A percentile compares a stretch with the other conserved stretches of the same genome.
Evolutionary conservation across 1,140 invertebrate species (phyloP).

Genomic region (Drosophila lacteicornis): DNA sequence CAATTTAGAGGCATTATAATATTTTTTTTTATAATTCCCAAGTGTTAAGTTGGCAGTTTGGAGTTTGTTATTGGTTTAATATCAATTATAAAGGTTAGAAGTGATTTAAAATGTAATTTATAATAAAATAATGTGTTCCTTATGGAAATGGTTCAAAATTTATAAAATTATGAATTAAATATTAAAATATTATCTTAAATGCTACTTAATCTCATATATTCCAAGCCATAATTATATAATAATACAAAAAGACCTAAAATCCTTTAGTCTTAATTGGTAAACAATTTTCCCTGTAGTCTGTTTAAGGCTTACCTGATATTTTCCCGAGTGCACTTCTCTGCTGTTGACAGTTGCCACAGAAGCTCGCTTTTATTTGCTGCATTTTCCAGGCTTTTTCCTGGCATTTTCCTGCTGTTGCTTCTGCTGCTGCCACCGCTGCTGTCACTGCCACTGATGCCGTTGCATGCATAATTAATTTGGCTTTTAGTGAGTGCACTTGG

Average conservation of each 20-base stretch:
- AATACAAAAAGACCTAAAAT: too few species aligned
- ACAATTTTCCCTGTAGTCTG: too few species aligned
- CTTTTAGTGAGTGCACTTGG: conserved; percentile 70
- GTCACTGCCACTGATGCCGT: conserved; percentile 38
- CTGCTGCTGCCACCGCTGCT: conserved; percentile 23
- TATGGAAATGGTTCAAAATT: background rate
- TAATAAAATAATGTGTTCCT: background rate
- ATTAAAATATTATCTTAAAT: background rate
- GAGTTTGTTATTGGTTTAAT: background rate
- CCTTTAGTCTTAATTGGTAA: too few species aligned
- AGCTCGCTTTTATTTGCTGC: conserved; percentile 36
- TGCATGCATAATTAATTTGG: conserved; percentile 82
- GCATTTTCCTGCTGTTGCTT: conserved; percentile 3
- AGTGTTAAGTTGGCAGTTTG: background rate
- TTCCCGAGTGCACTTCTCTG: conserved; percentile 29
- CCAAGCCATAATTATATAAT: too few species aligned
- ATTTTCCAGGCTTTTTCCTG: conserved; percentile 34
- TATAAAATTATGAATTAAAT: background rate
- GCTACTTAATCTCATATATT: too few species aligned
- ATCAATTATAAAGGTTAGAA: background rate
- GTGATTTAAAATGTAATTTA: too few species aligned
- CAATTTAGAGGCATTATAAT: too few species aligned
- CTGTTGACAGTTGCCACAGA: conserved; percentile 59
- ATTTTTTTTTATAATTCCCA: background rate
- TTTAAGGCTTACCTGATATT: background rate